Evolutionary conservation across 2,797 vertebrate genomes (phyloP).

Genomic region (Enteromius fasciolatus): DNA sequence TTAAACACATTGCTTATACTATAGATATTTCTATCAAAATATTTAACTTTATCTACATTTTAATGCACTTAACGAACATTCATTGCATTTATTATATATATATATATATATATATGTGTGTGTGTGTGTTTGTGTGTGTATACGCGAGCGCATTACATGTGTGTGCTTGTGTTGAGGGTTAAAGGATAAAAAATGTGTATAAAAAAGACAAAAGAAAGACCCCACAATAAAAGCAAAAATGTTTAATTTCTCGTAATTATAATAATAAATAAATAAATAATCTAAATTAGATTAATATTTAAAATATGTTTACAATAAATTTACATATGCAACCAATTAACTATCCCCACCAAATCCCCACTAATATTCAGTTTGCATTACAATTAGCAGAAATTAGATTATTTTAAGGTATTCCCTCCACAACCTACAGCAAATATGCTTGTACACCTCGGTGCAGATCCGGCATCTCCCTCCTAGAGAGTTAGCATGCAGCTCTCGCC

Average conservation of each 20-base stretch:
- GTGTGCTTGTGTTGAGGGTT: background rate
- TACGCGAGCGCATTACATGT: too few species aligned
- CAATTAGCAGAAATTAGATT: background rate
- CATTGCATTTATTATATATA: background rate
- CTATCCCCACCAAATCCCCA: background rate
- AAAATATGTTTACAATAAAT: background rate
- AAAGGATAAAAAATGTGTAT: background rate
- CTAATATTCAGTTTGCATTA: background rate
- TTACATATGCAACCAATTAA: background rate
- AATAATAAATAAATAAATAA: background rate
- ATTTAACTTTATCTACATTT: background rate
- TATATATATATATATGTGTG: too few species aligned
- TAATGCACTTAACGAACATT: background rate
- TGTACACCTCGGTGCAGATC: constrained; percentile 22
- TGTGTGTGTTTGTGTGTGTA: too few species aligned
- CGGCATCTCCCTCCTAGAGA: background rate
- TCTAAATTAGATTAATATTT: background rate
- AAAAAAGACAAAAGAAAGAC: background rate
- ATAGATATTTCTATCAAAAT: background rate
- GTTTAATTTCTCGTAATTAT: background rate
- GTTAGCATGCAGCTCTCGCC: background rate
- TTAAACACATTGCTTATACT: background rate
- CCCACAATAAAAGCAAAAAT: background rate
- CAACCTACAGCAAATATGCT: background rate
- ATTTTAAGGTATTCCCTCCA: constrained; percentile 8